Conservation (phyloP, 2,888 invertebrate species). For the Tricholauxania praeusta region DNA sequence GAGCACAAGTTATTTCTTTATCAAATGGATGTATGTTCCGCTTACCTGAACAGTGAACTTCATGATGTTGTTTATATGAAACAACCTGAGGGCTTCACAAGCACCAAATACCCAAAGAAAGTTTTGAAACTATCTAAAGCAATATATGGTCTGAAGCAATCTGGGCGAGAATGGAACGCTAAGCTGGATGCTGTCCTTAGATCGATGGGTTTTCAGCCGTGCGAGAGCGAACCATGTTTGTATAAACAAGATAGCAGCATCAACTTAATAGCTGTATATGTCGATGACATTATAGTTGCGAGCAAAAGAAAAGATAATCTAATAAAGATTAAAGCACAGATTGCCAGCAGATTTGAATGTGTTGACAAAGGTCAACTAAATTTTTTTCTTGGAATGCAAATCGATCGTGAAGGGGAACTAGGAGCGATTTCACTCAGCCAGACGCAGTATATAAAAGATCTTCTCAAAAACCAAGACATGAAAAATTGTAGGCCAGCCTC, state of each 20-base stretch:
- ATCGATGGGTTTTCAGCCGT: slow-evolving; percentile 37
- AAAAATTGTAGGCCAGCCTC: no score
- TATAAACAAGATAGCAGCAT: slow-evolving; percentile 9
- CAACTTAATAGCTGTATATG: slow-evolving; percentile 37
- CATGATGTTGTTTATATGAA: slow-evolving; percentile 43
- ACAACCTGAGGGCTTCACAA: slow-evolving; percentile 41
- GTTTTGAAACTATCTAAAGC: slow-evolving; percentile 46
- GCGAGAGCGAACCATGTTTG: slow-evolving; percentile 38
- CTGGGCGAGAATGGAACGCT: slow-evolving; percentile 48
- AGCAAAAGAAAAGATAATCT: no score
- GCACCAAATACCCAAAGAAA: slow-evolving; percentile 17
- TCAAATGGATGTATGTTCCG: slow-evolving; percentile 44
- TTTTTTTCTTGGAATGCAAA: no score
- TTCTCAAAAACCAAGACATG: no score
- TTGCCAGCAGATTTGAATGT: no score
- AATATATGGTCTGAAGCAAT: slow-evolving; percentile 50
- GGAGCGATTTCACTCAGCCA: no score
- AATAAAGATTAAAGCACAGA: no score
- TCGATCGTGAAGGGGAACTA: no score
- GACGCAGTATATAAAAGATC: no score
- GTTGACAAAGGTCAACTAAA: no score
- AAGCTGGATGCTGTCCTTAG: slow-evolving; percentile 42
- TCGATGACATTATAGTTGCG: background rate
- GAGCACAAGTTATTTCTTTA: slow-evolving; percentile 42
- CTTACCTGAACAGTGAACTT: slow-evolving; percentile 45